phyloP scores from a whole-genome alignment of 2,113 vertebrate species.

The Corapipo altera region DNA sequence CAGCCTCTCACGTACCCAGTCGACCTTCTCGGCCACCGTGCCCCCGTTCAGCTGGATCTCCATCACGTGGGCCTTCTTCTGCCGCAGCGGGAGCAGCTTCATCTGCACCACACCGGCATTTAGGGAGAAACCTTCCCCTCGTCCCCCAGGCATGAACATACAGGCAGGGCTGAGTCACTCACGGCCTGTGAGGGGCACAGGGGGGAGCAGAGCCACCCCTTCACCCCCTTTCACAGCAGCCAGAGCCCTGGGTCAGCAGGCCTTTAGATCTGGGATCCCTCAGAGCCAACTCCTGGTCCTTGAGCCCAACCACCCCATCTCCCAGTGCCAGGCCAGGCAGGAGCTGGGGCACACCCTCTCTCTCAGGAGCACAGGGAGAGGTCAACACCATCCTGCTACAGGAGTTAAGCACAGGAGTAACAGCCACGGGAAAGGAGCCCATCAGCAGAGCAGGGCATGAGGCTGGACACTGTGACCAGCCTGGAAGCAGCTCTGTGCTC shows the following conservation, averaged over 20 bases:
- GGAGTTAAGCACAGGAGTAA: background rate
- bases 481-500: background rate
- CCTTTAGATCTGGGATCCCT: background rate
- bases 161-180: background rate
- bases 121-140: fast-evolving
- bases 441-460: background rate
- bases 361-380: background rate
- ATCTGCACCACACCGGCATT: constrained; percentile 56
- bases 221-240: background rate
- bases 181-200: background rate
- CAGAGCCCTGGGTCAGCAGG: background rate
- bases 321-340: background rate
- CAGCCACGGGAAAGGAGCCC: background rate
- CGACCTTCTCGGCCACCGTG: constrained; percentile 78
- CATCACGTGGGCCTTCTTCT: constrained; percentile 85
- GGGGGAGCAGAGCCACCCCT: background rate
- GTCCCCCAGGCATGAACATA: fast-evolving
- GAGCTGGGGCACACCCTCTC: background rate
- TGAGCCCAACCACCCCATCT: background rate
- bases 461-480: background rate
- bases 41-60: constrained; percentile 82
- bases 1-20: constrained; percentile 78
- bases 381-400: background rate
- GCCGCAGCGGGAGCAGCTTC: constrained; percentile 78
- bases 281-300: background rate